A percentile compares a stretch with the other conserved stretches of the same genome.
These are phyloP conservation scores for Neodiprion lecontei DNA, from an alignment of 1,140 invertebrate genomes.

Conservation along the genomic window DNA sequence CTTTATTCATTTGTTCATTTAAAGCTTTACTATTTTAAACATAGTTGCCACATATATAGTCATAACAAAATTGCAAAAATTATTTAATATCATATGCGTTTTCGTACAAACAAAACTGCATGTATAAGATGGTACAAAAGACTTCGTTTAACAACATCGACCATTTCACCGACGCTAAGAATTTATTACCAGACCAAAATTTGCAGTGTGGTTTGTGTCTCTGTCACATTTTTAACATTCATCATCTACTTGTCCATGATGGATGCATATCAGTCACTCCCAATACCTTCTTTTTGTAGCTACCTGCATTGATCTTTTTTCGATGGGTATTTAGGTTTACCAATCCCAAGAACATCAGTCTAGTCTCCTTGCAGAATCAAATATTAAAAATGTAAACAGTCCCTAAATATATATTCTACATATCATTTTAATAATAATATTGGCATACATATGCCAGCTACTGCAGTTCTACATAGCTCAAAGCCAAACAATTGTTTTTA, in stretches of 20 bases:
- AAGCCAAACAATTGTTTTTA: not conserved
- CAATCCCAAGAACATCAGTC: slow-evolving; percentile 7
- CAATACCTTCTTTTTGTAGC: not conserved
- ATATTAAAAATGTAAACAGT: slow-evolving; percentile 5
- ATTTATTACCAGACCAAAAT: not conserved
- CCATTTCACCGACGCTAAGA: slow-evolving; percentile 13
- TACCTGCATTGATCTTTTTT: not conserved
- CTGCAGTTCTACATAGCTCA: not conserved
- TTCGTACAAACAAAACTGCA: slow-evolving; percentile 12
- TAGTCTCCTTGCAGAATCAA: not conserved
- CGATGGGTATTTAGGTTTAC: not conserved
- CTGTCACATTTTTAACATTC: slow-evolving; percentile 7
- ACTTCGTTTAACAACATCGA: slow-evolving; percentile 15
- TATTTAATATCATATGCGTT: slow-evolving; percentile 24
- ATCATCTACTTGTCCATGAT: slow-evolving; percentile 14
- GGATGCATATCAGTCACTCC: slow-evolving; percentile 16
- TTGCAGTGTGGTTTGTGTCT: not conserved
- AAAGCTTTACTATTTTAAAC: slow-evolving; percentile 34
- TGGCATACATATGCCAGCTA: slow-evolving; percentile 28
- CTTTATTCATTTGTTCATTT: slow-evolving; percentile 36
- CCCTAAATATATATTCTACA: not conserved
- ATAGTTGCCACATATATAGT: slow-evolving; percentile 28
- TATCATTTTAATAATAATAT: slow-evolving; percentile 8
- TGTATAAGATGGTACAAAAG: slow-evolving; percentile 11
- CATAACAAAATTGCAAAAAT: slow-evolving; percentile 40